These are phyloP conservation scores for Apoda limacodes DNA, from an alignment of 2,888 invertebrate genomes.

Conservation along the genomic window DNA sequence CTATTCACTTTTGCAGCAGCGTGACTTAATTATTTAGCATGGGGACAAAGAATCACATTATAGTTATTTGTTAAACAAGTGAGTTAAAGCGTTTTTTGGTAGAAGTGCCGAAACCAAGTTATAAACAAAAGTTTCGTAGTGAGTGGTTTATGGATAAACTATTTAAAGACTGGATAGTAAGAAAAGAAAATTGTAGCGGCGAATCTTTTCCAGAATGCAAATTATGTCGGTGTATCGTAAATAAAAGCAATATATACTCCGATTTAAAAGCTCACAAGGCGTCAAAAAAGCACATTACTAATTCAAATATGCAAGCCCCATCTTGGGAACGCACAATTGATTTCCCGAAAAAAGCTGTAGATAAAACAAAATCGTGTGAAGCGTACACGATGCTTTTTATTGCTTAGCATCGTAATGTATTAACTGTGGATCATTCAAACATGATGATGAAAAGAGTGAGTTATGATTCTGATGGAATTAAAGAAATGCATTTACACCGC, in stretches of 20 bases:
- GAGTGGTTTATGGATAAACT: slow-evolving; percentile 1
- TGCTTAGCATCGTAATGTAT: slow-evolving; percentile 4
- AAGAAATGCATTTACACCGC: slow-evolving; percentile 5
- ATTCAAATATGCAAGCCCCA: slow-evolving; percentile 1
- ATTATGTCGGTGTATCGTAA: slow-evolving; percentile 4
- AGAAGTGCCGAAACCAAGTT: slow-evolving; percentile 1
- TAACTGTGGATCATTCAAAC: too few relatives aligned
- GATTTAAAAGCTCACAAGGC: slow-evolving; percentile 2
- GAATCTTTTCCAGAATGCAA: slow-evolving; percentile 5
- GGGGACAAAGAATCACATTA: too few relatives aligned
- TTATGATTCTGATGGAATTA: slow-evolving; percentile 1
- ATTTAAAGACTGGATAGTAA: slow-evolving; percentile 5
- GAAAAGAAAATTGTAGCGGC: slow-evolving; percentile 4
- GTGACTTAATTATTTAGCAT: too few relatives aligned
- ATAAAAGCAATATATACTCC: slow-evolving; percentile 2
- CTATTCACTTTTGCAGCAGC: too few relatives aligned
- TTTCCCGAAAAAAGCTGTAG: slow-evolving; percentile 2
- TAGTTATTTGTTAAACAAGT: too few relatives aligned
- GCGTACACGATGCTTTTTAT: slow-evolving; percentile 5
- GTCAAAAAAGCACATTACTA: slow-evolving; percentile 3
- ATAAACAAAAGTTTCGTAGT: background rate
- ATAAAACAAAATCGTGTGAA: slow-evolving; percentile 4
- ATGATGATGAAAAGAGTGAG: too few relatives aligned
- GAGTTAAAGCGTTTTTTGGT: too few relatives aligned
- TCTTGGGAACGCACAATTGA: slow-evolving; percentile 1